These are phyloP conservation scores for Pseudocheirus occidentalis DNA, from an alignment of 2,797 vertebrate genomes.

Conservation along the genomic window DNA sequence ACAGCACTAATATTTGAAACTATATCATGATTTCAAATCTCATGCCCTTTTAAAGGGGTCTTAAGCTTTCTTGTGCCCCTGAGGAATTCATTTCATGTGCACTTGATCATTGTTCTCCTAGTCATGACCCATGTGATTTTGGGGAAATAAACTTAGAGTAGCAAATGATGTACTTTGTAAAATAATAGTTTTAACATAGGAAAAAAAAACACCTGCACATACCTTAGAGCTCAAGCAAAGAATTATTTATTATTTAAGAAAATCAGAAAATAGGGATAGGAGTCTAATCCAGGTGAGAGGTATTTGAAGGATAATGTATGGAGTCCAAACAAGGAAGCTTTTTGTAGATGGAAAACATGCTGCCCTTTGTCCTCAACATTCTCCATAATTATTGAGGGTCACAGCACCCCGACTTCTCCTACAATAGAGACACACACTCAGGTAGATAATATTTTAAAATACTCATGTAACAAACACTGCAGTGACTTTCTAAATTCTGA, in stretches of 20 bases:
- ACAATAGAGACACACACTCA: neutral
- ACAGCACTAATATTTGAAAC: too few relatives aligned
- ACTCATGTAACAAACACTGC: neutral
- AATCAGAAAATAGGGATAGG: neutral
- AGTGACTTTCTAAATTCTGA: neutral
- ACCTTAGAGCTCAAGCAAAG: neutral
- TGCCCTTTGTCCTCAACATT: neutral
- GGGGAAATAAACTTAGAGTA: neutral
- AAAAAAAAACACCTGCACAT: neutral
- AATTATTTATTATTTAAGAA: neutral
- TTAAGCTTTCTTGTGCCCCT: too few relatives aligned
- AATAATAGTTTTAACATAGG: neutral
- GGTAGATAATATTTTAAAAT: neutral
- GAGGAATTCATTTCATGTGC: neutral
- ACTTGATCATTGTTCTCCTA: neutral
- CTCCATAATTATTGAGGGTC: neutral
- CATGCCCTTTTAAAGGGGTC: too few relatives aligned
- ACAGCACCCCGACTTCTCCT: fast-evolving
- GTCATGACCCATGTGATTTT: neutral
- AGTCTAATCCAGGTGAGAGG: neutral
- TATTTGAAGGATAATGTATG: neutral
- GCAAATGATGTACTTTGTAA: neutral
- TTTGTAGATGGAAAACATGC: neutral
- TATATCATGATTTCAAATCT: too few relatives aligned
- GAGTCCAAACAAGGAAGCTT: neutral